Percentiles rank a stretch among this genome's conserved stretches.
phyloP scores from a whole-genome alignment of 1,140 invertebrate genomes.

The Holotrichia oblita region DNA sequence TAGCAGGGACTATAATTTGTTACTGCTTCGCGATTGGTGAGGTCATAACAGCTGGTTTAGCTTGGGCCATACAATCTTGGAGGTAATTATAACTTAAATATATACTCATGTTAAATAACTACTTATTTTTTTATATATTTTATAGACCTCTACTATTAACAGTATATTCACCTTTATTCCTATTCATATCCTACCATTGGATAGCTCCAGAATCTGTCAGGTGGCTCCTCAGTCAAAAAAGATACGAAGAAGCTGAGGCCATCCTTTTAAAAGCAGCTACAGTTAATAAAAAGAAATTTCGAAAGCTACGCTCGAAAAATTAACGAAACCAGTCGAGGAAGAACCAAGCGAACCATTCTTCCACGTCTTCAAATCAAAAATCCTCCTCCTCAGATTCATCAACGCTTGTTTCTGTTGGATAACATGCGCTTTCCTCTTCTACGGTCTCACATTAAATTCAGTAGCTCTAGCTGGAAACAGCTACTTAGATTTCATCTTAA shows the following conservation, averaged over 20 bases:
- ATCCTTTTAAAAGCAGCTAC: conserved; percentile 61
- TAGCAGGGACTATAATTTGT: conserved; percentile 77
- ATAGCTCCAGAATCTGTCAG: conserved; percentile 64
- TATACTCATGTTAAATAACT: neutral
- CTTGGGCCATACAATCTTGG: conserved; percentile 77
- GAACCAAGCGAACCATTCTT: conserved; percentile 60
- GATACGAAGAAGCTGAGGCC: conserved; percentile 63
- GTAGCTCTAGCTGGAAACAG: conserved; percentile 76
- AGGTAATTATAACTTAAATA: conserved; percentile 62
- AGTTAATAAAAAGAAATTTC: conserved; percentile 71
- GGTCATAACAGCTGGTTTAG: conserved; percentile 73
- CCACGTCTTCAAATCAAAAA: conserved; percentile 66
- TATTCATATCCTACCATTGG: conserved; percentile 57
- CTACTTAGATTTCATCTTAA: conserved; percentile 77
- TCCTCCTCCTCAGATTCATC: conserved; percentile 69
- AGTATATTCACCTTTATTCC: conserved; percentile 52
- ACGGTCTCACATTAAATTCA: conserved; percentile 82
- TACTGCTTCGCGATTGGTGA: conserved; percentile 79
- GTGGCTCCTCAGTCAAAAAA: conserved; percentile 64
- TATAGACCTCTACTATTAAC: conserved; percentile 64
- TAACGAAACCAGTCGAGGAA: conserved; percentile 42
- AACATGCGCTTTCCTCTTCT: conserved; percentile 78
- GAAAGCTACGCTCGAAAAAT: conserved; percentile 64
- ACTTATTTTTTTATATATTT: conserved; percentile 41
- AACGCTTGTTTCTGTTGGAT: conserved; percentile 76